Conservation (phyloP, 1,140 invertebrate species). For the Drosophila persimilis region DNA sequence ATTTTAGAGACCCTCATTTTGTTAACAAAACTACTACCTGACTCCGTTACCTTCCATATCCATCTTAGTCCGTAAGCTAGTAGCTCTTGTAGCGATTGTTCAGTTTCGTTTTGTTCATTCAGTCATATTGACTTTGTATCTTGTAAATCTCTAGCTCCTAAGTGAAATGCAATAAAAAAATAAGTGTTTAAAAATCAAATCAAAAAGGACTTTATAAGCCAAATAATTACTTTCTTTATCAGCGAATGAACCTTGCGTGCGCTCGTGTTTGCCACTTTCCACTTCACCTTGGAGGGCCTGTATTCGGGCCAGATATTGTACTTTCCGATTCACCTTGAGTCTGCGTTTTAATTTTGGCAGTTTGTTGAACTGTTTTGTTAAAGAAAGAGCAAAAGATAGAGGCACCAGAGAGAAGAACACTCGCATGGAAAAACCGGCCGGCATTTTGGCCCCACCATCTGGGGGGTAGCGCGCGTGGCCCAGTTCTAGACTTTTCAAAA, state of each 20-base stretch:
- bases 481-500: slow-evolving; percentile 16
- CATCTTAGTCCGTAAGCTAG: slow-evolving; percentile 28
- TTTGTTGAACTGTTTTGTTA: slow-evolving; percentile 53
- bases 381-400: background rate
- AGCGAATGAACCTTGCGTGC: slow-evolving; percentile 48
- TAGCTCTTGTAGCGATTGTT: slow-evolving; percentile 23
- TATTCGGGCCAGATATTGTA: background rate
- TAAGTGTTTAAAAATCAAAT: slow-evolving; percentile 12
- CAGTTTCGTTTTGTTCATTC: slow-evolving; percentile 49
- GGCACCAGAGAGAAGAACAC: slow-evolving; percentile 3
- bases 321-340: slow-evolving; percentile 46
- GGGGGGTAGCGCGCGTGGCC: slow-evolving; percentile 27
- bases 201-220: background rate
- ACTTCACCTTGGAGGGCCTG: slow-evolving; percentile 26
- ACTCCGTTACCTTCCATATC: slow-evolving; percentile 8
- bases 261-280: slow-evolving; percentile 32
- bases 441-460: slow-evolving; percentile 38
- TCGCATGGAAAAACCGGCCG: slow-evolving; percentile 49
- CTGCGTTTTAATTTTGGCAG: slow-evolving; percentile 34
- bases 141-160: slow-evolving; percentile 40
- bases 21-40: slow-evolving; percentile 29
- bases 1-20: slow-evolving; percentile 44
- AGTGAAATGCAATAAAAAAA: slow-evolving; percentile 42
- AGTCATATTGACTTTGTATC: slow-evolving; percentile 68
- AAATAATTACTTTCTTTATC: slow-evolving; percentile 48